Percentiles rank a stretch among this genome's conserved stretches.
Conservation (phyloP, 2,888 invertebrate species). For the Schizotus pectinicornis region DNA sequence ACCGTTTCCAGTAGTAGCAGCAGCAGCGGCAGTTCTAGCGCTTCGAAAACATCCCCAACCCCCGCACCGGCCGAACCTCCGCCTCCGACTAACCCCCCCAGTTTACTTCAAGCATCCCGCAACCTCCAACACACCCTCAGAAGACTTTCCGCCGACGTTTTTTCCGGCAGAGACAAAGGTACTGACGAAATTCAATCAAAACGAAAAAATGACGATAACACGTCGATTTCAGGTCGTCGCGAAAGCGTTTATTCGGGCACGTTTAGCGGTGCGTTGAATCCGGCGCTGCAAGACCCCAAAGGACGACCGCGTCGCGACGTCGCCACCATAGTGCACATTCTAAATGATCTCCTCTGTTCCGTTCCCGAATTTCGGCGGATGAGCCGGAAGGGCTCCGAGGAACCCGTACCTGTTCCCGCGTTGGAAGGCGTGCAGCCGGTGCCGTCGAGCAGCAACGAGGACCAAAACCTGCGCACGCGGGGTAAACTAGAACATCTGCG, state of each 20-base stretch:
- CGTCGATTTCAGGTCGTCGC: slow-evolving; percentile 84
- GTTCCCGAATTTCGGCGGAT: slow-evolving; percentile 64
- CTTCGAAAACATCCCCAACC: slow-evolving; percentile 34
- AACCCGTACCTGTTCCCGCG: slow-evolving; percentile 55
- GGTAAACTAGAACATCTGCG: slow-evolving; percentile 86
- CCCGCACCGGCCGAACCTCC: slow-evolving; percentile 53
- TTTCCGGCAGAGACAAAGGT: slow-evolving; percentile 66
- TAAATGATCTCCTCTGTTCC: slow-evolving; percentile 92
- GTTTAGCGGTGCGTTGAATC: slow-evolving; percentile 93
- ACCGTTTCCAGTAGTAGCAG: slow-evolving; percentile 72
- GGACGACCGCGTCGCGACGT: slow-evolving; percentile 93
- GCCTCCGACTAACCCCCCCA: slow-evolving; percentile 51
- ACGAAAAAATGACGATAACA: slow-evolving; percentile 9
- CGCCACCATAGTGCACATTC: slow-evolving; percentile 93
- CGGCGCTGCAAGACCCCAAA: slow-evolving; percentile 88
- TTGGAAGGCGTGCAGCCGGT: slow-evolving; percentile 44
- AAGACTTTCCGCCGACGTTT: slow-evolving; percentile 87
- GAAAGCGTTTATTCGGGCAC: slow-evolving; percentile 96
- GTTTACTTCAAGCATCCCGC: slow-evolving; percentile 85
- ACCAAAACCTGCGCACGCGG: slow-evolving; percentile 61
- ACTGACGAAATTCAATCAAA: slow-evolving; percentile 16
- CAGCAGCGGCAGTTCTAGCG: slow-evolving; percentile 34
- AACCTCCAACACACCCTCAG: slow-evolving; percentile 91
- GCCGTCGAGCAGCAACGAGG: slow-evolving; percentile 48
- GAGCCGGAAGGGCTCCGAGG: slow-evolving; percentile 51